Evolutionary conservation across 2,113 vertebrate species (phyloP).

Genomic region (Puffinus mauretanicus): DNA sequence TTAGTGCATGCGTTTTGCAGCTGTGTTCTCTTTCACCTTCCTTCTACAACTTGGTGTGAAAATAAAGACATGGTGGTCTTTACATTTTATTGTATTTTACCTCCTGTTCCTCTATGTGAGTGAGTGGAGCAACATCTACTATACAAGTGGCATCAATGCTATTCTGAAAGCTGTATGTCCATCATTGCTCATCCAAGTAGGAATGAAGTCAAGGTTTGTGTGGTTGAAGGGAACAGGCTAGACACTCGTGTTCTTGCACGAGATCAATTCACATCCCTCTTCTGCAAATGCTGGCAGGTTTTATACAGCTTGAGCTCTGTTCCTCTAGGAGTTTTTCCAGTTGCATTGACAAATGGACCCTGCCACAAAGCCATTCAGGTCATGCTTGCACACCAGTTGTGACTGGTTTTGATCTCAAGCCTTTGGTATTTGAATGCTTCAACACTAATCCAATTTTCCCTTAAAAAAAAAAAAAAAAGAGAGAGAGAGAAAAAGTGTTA

Average conservation of each 20-base stretch:
- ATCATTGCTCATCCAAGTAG: background rate
- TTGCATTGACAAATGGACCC: background rate
- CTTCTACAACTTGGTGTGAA: background rate
- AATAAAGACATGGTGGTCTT: background rate
- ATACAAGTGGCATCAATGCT: background rate
- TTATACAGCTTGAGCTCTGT: background rate
- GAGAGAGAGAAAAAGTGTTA: background rate
- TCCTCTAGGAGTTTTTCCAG: background rate
- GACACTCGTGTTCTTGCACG: rapidly evolving
- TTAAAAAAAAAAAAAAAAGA: background rate
- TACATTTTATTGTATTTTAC: background rate
- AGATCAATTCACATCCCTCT: background rate
- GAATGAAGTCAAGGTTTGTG: background rate
- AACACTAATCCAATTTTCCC: background rate
- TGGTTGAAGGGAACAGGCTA: background rate
- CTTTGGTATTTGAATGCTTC: background rate
- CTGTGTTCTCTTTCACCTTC: background rate
- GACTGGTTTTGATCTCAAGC: background rate
- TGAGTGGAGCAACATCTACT: background rate
- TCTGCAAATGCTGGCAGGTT: background rate
- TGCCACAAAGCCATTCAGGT: background rate
- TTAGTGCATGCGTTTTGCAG: background rate
- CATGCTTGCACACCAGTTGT: background rate
- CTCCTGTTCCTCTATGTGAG: background rate
- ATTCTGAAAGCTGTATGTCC: background rate